Base-by-base conservation (phyloP, 2,888 invertebrate genomes). In the Eupsilia transversa region DNA sequence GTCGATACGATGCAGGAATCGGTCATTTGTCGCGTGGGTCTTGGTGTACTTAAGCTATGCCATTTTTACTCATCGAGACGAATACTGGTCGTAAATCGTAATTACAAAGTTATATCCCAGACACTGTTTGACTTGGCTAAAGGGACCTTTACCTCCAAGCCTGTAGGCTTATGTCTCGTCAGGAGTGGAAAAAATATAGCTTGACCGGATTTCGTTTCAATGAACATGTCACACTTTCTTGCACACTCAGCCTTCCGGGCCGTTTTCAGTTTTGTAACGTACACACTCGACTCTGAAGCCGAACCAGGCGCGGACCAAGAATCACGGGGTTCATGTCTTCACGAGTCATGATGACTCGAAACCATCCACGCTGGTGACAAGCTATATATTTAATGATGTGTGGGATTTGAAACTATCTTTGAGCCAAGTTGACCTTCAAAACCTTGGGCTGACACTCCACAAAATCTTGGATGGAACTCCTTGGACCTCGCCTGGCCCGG, bases 31-130 rank as follows among this genome's bases (percentile, higher is more conserved):
- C 49, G 0, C 2, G 17, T 17, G 9, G 9, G 3, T 33, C 14
- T 20, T 52, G 30, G 30, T 20, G 14, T 30, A 3, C 3, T 0
- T 27, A 60, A 82, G 64, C 78, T 30, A 7, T 54, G 12, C 41
- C 30, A 81, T 82, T 68, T 79, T 82, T 79, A 65, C 59, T 54
- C 35, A n/a, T 76, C 12, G 30, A 14, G 7, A 10, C 20, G 33
- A 72, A 72, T 35, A 79, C 63, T 6, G 33, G 27, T 20, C 79
- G 38, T 80, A 79, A 54, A 79, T 52, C 52, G 2, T 30, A 46
- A 9, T 71, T 71, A 52, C 12, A 33, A 67, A 79, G 56, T 80
- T 82, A 9, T 33, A 70, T 65, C 60, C 54, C 17, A 20, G 6
- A 9, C 12, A 23, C 10, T n/a, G n/a, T n/a, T 46, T 10, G 33